phyloP scores from a whole-genome alignment of 2,113 vertebrate species.

The Oostethus manadensis region DNA sequence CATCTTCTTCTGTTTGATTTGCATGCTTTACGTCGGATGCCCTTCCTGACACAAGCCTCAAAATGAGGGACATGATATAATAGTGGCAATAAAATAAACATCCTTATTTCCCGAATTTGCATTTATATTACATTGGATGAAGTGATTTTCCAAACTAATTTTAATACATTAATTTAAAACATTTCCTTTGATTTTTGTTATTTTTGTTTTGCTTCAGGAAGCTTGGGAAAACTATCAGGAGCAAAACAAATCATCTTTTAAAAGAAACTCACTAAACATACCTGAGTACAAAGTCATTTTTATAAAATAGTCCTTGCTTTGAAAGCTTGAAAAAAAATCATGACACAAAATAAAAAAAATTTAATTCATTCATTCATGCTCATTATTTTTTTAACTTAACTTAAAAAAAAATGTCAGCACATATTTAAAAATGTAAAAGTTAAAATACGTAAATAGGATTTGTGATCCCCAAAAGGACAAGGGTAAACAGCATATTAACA shows the following conservation, averaged over 20 bases:
- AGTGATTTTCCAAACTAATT: conserved; percentile 63
- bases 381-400: no score
- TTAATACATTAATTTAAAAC: conserved; percentile 1
- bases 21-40: no score
- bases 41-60: no score
- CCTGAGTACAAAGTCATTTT: neutral
- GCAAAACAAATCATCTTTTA: neutral
- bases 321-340: neutral
- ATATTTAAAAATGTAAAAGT: no score
- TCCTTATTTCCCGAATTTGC: conserved; percentile 53
- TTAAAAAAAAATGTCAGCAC: no score
- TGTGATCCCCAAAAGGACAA: no score
- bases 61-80: no score
- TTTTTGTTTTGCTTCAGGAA: neutral
- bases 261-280: neutral
- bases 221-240: neutral
- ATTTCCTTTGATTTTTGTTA: neutral
- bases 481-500: no score
- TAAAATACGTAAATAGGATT: no score
- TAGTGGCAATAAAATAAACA: neutral
- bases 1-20: no score
- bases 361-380: no score
- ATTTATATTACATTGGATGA: conserved; percentile 74
- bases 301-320: neutral
- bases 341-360: no score